These are phyloP conservation scores for Propithecus perrieri DNA, from an alignment of 2,797 vertebrate species.

Conservation along the genomic window DNA sequence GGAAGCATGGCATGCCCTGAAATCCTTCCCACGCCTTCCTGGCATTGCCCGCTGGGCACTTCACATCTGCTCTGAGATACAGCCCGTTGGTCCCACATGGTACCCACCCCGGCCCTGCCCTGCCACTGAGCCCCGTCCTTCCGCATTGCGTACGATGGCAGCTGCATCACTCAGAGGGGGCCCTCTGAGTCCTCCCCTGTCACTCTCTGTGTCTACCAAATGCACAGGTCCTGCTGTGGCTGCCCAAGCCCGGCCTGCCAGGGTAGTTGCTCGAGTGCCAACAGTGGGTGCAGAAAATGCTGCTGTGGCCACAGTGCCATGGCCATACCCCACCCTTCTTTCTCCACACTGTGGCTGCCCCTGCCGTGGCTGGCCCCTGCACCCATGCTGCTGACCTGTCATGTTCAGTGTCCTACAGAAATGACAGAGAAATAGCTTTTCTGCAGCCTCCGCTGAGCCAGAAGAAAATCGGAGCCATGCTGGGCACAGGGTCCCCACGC, in stretches of 20 bases:
- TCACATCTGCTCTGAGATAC: background rate
- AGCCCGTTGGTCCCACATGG: background rate
- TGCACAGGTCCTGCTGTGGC: background rate
- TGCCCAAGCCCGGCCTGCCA: background rate
- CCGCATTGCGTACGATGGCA: background rate
- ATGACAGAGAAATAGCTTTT: background rate
- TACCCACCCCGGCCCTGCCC: background rate
- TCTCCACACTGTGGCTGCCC: fast-evolving
- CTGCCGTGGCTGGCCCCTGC: background rate
- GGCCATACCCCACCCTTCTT: too few species aligned
- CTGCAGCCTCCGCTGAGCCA: background rate
- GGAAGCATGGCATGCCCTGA: background rate
- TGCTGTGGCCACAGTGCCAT: background rate
- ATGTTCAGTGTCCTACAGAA: background rate
- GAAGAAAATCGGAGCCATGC: background rate
- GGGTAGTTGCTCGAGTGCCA: background rate
- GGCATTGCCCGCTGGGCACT: background rate
- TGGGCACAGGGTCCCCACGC: background rate
- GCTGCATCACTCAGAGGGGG: fast-evolving
- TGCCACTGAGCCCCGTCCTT: background rate
- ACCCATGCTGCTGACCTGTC: background rate
- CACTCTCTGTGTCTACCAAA: background rate
- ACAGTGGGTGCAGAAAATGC: background rate
- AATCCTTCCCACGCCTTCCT: background rate
- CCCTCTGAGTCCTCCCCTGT: too few species aligned